Evolutionary conservation across 2,888 invertebrate genomes (phyloP), one percentile per base, ranked within the genome.

Genomic region (Chymomyza caudatula): DNA sequence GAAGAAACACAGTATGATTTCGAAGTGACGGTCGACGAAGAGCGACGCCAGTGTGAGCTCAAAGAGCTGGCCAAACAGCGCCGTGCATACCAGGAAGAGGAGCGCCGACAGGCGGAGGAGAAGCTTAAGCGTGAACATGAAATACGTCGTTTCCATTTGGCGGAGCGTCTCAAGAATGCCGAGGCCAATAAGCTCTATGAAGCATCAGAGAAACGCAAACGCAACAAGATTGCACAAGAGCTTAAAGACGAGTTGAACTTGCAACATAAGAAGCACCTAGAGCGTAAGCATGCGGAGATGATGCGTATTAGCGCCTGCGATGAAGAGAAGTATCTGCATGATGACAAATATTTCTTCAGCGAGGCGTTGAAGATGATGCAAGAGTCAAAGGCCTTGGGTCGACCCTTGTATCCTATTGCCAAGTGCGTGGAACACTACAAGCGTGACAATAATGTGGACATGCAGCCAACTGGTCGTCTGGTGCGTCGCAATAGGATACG

Each of bases 271-370:
- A 44, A 73, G 23, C 62, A 58, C 42, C 53, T 77, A 6, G 58
- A 69, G n/a, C 60, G 53, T 20, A 70, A 69, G 0, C 53, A 64
- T 1, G 22, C 52, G 0, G 78, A 82, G 17, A 54, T 64, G 0
- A 69, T 77, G 69, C 68, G 71, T 5, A 47, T 65, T 0, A 23
- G 68, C 3, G 68, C 71, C 17, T 84, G 82, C 37, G 37, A 57
- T 0, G 73, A 74, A 0, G 73, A 80, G 53, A 70, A 68, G 0
- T 63, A 77, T 19, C 71, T 87, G 2, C 66, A 71, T 4, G 88
- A 89, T 4, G 89, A 90, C 62, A 78, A 84, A 20, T 76, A 74
- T 66, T 90, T 89, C 73, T 89, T 88, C 60, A 76, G 86, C 2
- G 82, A 85, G 64, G 89, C 90, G 0, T 77, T 84, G 3, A 65